phyloP scores from a whole-genome alignment of 2,113 vertebrate genomes.

The Pachypanchax playfairii region DNA sequence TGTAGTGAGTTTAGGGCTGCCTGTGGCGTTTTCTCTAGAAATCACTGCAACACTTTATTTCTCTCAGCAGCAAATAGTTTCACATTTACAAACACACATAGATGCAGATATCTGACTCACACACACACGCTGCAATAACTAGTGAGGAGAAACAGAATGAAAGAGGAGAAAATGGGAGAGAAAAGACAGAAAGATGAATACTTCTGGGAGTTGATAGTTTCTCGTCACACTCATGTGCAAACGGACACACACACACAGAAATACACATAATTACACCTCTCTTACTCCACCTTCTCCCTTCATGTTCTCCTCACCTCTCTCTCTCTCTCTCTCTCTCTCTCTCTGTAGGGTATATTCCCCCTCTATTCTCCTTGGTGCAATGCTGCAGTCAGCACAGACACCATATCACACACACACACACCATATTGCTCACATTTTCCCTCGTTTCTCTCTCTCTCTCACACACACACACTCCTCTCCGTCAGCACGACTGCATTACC shows the following conservation, averaged over 20 bases:
- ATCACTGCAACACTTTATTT: conserved; percentile 70
- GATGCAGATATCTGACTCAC: conserved; percentile 10
- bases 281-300: conserved; percentile 40
- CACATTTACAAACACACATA: conserved; percentile 10
- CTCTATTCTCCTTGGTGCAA: conserved; percentile 81
- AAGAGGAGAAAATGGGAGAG: conserved; percentile 21
- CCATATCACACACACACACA: conserved; percentile 57
- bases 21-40: conserved; percentile 56
- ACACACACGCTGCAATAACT: conserved; percentile 17
- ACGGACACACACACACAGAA: neutral
- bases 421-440: conserved; percentile 33
- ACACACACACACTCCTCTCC: conserved; percentile 31
- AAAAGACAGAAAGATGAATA: conserved; percentile 66
- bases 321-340: conserved; percentile 25
- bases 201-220: conserved; percentile 62
- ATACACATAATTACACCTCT: conserved; percentile 29
- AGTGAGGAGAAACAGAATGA: conserved; percentile 25
- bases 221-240: conserved; percentile 46
- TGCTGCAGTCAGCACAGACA: conserved; percentile 78
- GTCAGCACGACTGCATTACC: conserved; percentile 70
- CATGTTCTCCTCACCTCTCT: conserved; percentile 17
- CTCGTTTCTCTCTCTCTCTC: conserved; percentile 21
- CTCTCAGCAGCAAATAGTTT: conserved; percentile 39
- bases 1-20: conserved; percentile 55
- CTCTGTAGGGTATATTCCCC: conserved; percentile 77